Conservation (phyloP, 2,797 vertebrate species). For the Gymnoscopelus braueri region DNA sequence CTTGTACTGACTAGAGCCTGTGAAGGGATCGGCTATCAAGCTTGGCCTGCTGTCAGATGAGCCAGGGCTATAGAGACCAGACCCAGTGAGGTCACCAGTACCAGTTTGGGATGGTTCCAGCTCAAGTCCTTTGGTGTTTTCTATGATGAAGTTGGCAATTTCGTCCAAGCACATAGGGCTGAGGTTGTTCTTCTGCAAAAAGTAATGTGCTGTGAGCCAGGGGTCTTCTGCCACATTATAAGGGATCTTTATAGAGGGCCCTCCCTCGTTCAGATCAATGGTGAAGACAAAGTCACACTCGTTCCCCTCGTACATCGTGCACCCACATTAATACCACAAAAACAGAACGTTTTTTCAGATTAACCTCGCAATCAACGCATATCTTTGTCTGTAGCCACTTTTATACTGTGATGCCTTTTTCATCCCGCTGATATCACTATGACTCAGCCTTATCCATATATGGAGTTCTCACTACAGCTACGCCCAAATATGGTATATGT, state of each 20-base stretch:
- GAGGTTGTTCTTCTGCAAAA: constrained; percentile 94
- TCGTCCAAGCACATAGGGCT: constrained; percentile 98
- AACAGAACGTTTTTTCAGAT: no score
- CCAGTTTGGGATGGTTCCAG: constrained; percentile 76
- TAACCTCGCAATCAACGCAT: no score
- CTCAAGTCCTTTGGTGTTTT: constrained; percentile 93
- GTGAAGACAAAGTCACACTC: constrained; percentile 98
- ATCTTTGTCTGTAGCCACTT: no score
- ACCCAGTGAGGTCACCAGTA: constrained; percentile 80
- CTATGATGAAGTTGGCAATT: constrained; percentile 97
- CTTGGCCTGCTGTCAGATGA: constrained; percentile 64
- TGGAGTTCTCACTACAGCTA: no score
- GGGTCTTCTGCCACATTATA: constrained; percentile 94
- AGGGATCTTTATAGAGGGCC: constrained; percentile 94
- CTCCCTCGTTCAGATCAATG: constrained; percentile 95
- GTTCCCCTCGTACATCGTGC: constrained; percentile 91
- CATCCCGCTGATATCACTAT: no score
- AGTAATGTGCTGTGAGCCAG: constrained; percentile 96
- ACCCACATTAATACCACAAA: no score
- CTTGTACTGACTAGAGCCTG: constrained; percentile 87
- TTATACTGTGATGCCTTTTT: no score
- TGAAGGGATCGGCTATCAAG: constrained; percentile 88
- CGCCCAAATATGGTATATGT: no score
- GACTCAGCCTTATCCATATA: no score
- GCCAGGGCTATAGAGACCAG: constrained; percentile 90